These are phyloP conservation scores for Steinernema khuongi DNA, from an alignment of 1,140 invertebrate species.

Conservation along the genomic window DNA sequence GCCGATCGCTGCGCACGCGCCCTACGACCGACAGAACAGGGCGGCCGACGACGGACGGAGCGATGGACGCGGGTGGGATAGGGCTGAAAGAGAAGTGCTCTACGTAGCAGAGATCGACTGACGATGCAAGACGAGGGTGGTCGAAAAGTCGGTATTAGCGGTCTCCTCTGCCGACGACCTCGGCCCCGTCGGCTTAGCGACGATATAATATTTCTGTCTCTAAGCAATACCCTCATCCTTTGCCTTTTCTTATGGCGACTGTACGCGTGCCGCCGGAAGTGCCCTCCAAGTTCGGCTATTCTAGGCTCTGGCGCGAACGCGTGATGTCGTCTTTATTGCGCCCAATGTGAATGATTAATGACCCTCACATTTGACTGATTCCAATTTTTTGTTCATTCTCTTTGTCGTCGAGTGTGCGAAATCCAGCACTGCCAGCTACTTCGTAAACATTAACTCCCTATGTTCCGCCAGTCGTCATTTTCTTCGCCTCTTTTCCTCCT, in stretches of 20 bases:
- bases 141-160: slow-evolving; percentile 11
- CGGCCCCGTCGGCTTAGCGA: not conserved
- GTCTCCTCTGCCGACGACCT: not conserved
- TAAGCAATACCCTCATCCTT: not conserved
- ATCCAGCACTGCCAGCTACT: not conserved
- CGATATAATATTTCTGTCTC: slow-evolving; percentile 14
- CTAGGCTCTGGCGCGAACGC: not conserved
- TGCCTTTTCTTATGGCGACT: not conserved
- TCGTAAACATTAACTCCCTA: slow-evolving; percentile 3
- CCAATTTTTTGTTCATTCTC: slow-evolving; percentile 13
- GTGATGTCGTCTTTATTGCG: not conserved
- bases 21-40: not conserved
- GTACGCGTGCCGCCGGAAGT: not conserved
- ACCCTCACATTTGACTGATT: slow-evolving; percentile 3
- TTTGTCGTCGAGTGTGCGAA: slow-evolving; percentile 3
- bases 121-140: not conserved
- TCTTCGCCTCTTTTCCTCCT: not conserved
- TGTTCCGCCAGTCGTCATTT: not conserved
- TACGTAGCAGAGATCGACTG: not conserved
- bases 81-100: slow-evolving; percentile 8
- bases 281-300: not conserved
- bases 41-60: not conserved
- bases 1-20: not conserved
- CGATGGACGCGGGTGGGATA: not conserved
- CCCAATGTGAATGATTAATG: slow-evolving; percentile 1